Evolutionary conservation across 1,140 invertebrate genomes (phyloP).

Genomic region (Papilio dardanus): DNA sequence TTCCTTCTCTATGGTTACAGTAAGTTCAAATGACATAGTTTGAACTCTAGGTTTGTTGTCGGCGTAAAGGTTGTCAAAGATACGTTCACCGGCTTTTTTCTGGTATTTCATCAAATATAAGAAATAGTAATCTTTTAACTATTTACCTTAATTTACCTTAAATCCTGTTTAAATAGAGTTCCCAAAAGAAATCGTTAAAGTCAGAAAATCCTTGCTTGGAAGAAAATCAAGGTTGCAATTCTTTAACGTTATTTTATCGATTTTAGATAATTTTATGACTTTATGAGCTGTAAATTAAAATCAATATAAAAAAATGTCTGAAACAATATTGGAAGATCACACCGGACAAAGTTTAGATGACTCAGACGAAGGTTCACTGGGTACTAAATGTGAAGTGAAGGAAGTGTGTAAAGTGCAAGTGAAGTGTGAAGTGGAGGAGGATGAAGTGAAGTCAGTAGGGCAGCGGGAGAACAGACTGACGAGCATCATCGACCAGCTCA

Average conservation of each 20-base stretch:
- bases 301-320: background rate
- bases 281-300: background rate
- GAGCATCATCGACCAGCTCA: constrained; percentile 77
- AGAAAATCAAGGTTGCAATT: background rate
- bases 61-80: background rate
- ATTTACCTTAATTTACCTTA: too few species aligned
- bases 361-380: background rate
- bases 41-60: too few species aligned
- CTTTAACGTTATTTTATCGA: background rate
- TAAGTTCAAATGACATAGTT: too few species aligned
- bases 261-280: background rate
- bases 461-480: constrained; percentile 73
- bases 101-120: too few species aligned
- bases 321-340: background rate
- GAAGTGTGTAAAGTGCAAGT: constrained; percentile 56
- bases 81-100: too few species aligned
- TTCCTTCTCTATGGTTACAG: too few species aligned
- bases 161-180: background rate
- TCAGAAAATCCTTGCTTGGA: background rate
- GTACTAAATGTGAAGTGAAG: constrained; percentile 44
- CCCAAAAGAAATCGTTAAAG: too few species aligned
- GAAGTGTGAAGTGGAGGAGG: constrained; percentile 57
- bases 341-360: background rate
- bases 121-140: too few species aligned
- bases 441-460: constrained; percentile 53